Conservation (phyloP, 1,140 invertebrate species). For the Tetragonula clypearis region DNA sequence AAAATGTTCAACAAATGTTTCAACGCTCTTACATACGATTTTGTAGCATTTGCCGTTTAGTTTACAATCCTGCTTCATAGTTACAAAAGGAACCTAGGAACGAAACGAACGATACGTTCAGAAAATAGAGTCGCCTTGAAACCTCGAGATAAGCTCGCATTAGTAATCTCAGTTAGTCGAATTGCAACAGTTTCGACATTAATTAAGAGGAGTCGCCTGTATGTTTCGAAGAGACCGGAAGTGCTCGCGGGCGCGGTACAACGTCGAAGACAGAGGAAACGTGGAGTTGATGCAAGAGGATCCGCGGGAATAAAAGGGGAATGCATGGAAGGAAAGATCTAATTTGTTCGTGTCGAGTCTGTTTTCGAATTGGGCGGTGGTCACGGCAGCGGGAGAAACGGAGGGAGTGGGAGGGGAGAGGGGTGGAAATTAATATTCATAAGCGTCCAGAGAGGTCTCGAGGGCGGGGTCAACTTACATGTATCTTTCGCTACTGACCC, state of each 20-base stretch:
- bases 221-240: background rate
- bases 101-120: too few species aligned
- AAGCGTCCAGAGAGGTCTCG: conserved; percentile 81
- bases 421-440: conserved; percentile 82
- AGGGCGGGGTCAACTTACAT: conserved; percentile 83
- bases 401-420: background rate
- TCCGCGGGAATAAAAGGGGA: conserved; percentile 79
- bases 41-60: too few species aligned
- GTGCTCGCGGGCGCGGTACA: too few species aligned
- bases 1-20: too few species aligned
- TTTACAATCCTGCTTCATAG: too few species aligned
- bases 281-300: conserved; percentile 50
- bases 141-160: too few species aligned
- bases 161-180: too few species aligned
- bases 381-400: background rate
- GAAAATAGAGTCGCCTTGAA: too few species aligned
- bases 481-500: conserved; percentile 82
- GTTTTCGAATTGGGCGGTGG: conserved; percentile 71
- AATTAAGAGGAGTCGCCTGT: background rate
- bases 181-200: too few species aligned
- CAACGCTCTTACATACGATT: too few species aligned
- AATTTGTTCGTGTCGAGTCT: conserved; percentile 82
- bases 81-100: too few species aligned
- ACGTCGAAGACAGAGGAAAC: conserved; percentile 10
- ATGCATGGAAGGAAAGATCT: conserved; percentile 82